phyloP scores from a whole-genome alignment of 2,888 invertebrate species.

The Xylophagus ater region DNA sequence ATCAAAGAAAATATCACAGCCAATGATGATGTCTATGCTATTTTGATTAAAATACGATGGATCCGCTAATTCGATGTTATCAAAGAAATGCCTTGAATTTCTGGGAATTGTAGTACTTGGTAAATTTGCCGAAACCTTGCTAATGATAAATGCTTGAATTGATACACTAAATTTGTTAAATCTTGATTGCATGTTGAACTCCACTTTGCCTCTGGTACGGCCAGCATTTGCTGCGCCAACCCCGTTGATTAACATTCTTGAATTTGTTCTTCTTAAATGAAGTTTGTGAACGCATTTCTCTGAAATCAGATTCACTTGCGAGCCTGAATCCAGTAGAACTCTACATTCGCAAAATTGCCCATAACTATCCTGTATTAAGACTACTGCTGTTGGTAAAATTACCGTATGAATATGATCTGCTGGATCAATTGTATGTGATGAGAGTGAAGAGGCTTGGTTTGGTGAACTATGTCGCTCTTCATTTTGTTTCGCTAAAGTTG shows the following conservation, averaged over 20 bases:
- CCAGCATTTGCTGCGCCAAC: too few species aligned
- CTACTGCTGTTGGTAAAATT: conserved; percentile 12
- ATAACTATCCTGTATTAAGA: conserved; percentile 1
- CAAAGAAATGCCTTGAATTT: conserved; percentile 1
- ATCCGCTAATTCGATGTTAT: conserved; percentile 8
- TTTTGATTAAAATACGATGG: not conserved
- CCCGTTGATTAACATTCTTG: conserved; percentile 1
- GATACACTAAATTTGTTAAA: not conserved
- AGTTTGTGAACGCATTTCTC: conserved; percentile 9
- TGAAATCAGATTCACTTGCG: too few species aligned
- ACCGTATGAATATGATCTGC: not conserved
- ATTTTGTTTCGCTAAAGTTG: too few species aligned
- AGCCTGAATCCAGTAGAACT: conserved; percentile 8
- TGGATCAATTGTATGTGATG: not conserved
- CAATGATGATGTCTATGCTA: conserved; percentile 9
- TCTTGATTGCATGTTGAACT: not conserved
- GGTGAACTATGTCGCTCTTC: too few species aligned
- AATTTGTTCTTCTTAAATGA: conserved; percentile 4
- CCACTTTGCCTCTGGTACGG: conserved; percentile 6
- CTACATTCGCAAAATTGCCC: conserved; percentile 6
- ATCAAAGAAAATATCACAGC: conserved; percentile 11
- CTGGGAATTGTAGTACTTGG: conserved; percentile 6
- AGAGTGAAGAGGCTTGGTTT: not conserved
- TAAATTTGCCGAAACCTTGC: not conserved
- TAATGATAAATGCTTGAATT: conserved; percentile 5